Evolutionary conservation across 2,797 vertebrate species (phyloP), one percentile per base, ranked within the genome.

Genomic region (Brachymystax lenok): DNA sequence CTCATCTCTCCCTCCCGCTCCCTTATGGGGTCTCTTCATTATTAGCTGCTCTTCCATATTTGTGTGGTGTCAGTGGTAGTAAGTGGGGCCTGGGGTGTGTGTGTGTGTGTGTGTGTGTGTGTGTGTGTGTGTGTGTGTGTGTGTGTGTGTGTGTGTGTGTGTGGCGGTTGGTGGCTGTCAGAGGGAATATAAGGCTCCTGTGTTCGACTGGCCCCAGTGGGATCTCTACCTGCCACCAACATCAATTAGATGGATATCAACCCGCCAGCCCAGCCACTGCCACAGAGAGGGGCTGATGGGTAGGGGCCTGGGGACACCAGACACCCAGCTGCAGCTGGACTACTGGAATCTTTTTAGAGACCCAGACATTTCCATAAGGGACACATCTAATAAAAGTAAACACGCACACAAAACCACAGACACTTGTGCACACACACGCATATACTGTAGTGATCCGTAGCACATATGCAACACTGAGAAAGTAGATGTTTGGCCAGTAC

Each of bases 61-160:
- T 89, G 87, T 88, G 86, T 85, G 85, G 82, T 91, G 89, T 90
- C 91, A 88, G 74, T 81, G 54, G 84, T 86, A 92, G 92, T 90
- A 91, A 90, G 85, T 83, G 84, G 84, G 74, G 81, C 80, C 73
- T 74, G 72, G 77, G 75, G 80, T 85, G 80, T 30, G 80, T 84
- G 81, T 40, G 72, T 33, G 80, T 85, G 80, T 40, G 72, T 85
- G 80, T 33, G 80, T 85, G 80, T 40, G 72, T 85, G 80, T 33
- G 80, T 85, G 80, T 40, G 72, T 71, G 77, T 74, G 74, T 63
- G 50, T 13, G 13, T 85, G 80, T 35, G 81, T 85, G 80, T 28
- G 69, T 69, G 77, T 74, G 74, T 35, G 51, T 6, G 13, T 1
- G 19, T 85, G 80, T 30, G 81, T 84, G 80, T 46, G 73, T 70